Evolutionary conservation across 2,797 vertebrate species (phyloP), one percentile per base, ranked within the genome.

Genomic region (Zenarchopterus dispar): DNA sequence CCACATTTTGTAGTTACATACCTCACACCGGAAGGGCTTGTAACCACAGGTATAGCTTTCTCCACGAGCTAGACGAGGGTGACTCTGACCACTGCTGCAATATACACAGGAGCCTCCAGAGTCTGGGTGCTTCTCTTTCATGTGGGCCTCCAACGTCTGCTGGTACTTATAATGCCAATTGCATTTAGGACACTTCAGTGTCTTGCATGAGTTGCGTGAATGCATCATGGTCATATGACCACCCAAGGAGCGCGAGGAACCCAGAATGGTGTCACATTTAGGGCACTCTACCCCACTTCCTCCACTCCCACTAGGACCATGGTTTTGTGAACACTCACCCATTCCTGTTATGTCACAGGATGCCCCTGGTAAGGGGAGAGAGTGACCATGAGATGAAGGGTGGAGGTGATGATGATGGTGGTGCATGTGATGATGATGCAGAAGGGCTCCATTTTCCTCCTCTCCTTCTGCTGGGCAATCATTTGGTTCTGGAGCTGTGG

Each of bases 101-200:
- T 97, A 99, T 72, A 80, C 89, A 0, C 98, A 99, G 42, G 96
- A 94, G 83, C 96, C 97, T 49, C 98, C 97, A 0, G 97, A 96
- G 89, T 99, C 97, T 0, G 97, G 97, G 88, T 99, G 97, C 80
- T 99, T 99, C 91, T 99, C 98, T 94, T 99, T 99, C 98, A 99
- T 99, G 91, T 99, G 98, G 16, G 97, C 98, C 93, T 99, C 98
- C 90, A 99, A 93, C 4, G 98, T 99, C 94, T 99, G 98, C 95
- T 99, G 98, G 94, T 99, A 99, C 94, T 99, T 99, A 88, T 99
- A 99, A 95, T 99, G 98, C 98, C 98, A 99, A 93, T 99, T 99
- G 91, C 97, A 99, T 95, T 99, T 99, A 88, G 98, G 98, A 95
- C 98, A 99, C 93, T 99, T 99, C 74, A 99, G 95, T 16, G 97